Conservation (phyloP, 2,113 vertebrate genomes). For the Anthoscopus minutus region DNA sequence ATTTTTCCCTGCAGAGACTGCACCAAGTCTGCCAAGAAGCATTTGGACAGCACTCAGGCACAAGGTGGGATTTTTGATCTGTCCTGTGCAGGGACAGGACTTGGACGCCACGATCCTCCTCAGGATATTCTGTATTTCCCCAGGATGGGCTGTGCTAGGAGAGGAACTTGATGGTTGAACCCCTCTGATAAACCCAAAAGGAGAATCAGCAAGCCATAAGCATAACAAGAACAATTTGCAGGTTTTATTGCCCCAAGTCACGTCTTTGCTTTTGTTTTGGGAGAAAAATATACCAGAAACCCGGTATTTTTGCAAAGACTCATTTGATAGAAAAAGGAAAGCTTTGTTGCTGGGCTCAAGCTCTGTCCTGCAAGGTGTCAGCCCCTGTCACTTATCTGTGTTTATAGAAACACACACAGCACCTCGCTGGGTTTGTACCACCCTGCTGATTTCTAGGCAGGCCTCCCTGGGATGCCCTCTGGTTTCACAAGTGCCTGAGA, state of each 20-base stretch:
- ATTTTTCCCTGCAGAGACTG: not conserved
- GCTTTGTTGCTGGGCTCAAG: not conserved
- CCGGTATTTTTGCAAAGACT: not conserved
- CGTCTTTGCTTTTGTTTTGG: not conserved
- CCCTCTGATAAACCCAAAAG: not conserved
- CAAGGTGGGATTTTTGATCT: not conserved
- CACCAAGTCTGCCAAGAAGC: not conserved
- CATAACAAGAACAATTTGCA: not conserved
- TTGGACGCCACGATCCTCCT: not conserved
- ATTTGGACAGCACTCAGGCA: not conserved
- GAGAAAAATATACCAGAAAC: no score
- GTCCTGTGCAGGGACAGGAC: not conserved
- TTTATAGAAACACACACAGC: not conserved
- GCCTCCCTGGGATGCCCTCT: not conserved
- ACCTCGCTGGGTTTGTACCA: not conserved
- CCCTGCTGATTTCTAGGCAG: not conserved
- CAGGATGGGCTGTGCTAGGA: not conserved
- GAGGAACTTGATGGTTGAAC: not conserved
- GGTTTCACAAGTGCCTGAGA: not conserved
- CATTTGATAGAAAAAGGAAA: not conserved
- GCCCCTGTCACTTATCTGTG: not conserved
- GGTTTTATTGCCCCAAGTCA: not conserved
- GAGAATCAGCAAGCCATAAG: not conserved
- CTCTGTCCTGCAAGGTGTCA: not conserved
- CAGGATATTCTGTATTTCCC: not conserved